These are phyloP conservation scores for Glossosoma conforme DNA, from an alignment of 1,140 invertebrate genomes.

Conservation along the genomic window DNA sequence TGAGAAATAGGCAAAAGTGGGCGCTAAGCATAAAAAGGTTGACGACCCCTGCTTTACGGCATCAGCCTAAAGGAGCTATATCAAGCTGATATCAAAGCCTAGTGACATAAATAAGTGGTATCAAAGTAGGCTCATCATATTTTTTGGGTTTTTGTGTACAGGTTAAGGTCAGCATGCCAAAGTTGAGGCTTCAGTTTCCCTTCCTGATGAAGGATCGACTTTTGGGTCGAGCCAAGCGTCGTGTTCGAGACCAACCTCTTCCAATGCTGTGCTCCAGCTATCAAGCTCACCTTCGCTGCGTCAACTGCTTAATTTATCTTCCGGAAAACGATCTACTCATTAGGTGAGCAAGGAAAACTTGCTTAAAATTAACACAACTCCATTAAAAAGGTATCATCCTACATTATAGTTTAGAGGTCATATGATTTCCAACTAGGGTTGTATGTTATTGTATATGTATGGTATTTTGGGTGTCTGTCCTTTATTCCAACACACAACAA, in stretches of 20 bases:
- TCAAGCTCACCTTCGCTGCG: conserved; percentile 55
- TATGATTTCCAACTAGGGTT: too few species aligned
- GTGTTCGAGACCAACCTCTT: conserved; percentile 51
- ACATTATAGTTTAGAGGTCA: too few species aligned
- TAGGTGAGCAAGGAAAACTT: conserved; percentile 52
- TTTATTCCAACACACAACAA: neutral
- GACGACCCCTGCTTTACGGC: too few species aligned
- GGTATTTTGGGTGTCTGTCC: too few species aligned
- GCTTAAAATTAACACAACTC: too few species aligned
- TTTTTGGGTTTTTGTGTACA: conserved; percentile 24
- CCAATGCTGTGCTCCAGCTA: conserved; percentile 63
- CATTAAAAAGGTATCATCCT: too few species aligned
- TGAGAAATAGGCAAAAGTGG: too few species aligned
- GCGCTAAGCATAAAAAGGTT: too few species aligned
- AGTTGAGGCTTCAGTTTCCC: conserved; percentile 60
- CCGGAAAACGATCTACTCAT: conserved; percentile 54
- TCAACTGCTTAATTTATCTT: conserved; percentile 58
- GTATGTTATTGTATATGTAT: too few species aligned
- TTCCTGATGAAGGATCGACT: conserved; percentile 62
- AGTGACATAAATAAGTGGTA: too few species aligned
- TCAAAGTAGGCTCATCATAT: neutral
- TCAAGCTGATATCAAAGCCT: too few species aligned
- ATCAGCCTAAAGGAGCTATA: too few species aligned
- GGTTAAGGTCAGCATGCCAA: conserved; percentile 52
- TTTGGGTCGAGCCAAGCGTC: conserved; percentile 58